These are phyloP conservation scores for Morpho helenor DNA, from an alignment of 2,888 invertebrate species.

Conservation along the genomic window DNA sequence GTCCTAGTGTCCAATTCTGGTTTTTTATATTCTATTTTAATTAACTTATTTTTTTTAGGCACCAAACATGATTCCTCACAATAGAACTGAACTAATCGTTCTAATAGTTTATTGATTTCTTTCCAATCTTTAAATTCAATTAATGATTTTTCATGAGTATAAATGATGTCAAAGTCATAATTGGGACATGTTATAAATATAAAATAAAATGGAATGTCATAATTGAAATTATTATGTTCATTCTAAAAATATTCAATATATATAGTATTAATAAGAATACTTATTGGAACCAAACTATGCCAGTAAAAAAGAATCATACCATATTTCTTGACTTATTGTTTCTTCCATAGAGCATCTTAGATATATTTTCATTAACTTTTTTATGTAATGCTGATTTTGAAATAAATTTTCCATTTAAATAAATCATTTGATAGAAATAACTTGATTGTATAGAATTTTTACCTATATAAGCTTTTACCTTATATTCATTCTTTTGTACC, in stretches of 20 bases:
- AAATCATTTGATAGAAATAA: slow-evolving; percentile 77
- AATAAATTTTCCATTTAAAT: slow-evolving; percentile 81
- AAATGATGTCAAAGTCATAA: slow-evolving; percentile 72
- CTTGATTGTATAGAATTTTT: slow-evolving; percentile 40
- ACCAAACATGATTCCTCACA: slow-evolving; percentile 41
- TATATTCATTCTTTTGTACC: slow-evolving; percentile 65
- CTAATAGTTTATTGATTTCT: slow-evolving; percentile 46
- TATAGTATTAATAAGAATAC: too few species aligned
- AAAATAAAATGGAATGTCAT: slow-evolving; percentile 64
- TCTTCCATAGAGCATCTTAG: slow-evolving; percentile 30
- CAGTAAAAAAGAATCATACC: slow-evolving; percentile 31
- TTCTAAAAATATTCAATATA: not conserved
- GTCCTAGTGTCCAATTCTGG: slow-evolving; percentile 30
- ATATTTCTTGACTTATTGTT: slow-evolving; percentile 35
- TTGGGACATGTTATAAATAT: slow-evolving; percentile 77
- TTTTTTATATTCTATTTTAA: slow-evolving; percentile 20
- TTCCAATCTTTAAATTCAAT: slow-evolving; percentile 80
- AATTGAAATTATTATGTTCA: slow-evolving; percentile 32
- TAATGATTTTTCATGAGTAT: slow-evolving; percentile 62
- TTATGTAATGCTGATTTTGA: slow-evolving; percentile 63
- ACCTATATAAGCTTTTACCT: slow-evolving; percentile 78
- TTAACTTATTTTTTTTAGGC: slow-evolving; percentile 26
- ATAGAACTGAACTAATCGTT: slow-evolving; percentile 55
- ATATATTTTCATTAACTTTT: slow-evolving; percentile 42
- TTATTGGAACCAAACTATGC: too few species aligned